Percentiles rank a stretch among this genome's conserved stretches.
These are phyloP conservation scores for Myiotriccus ornatus DNA, from an alignment of 2,797 vertebrate genomes.

Conservation along the genomic window DNA sequence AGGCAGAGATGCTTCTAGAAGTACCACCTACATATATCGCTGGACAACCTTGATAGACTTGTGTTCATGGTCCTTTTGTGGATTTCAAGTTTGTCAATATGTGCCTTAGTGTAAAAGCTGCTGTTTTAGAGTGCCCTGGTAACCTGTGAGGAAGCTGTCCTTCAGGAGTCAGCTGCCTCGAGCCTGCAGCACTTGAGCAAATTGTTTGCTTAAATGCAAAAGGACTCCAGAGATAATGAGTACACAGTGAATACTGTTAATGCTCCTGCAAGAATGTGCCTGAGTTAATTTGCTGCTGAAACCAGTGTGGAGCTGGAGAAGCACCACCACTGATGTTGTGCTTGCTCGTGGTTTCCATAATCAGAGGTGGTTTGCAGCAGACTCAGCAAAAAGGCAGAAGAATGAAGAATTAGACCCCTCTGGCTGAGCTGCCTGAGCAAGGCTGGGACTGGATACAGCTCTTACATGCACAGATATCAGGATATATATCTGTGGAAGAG, in stretches of 20 bases:
- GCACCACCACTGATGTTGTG: fast-evolving
- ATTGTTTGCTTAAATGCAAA: background rate
- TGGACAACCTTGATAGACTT: fast-evolving
- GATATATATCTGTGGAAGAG: fast-evolving
- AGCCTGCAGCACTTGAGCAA: background rate
- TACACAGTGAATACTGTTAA: background rate
- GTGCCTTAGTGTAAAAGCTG: background rate
- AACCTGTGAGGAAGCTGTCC: background rate
- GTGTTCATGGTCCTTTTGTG: background rate
- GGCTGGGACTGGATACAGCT: background rate
- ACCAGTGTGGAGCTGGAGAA: background rate
- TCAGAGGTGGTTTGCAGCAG: background rate
- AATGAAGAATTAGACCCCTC: background rate
- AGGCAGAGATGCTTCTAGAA: background rate
- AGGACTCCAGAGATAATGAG: background rate
- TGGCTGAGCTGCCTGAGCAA: background rate
- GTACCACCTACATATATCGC: fast-evolving
- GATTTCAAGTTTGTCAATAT: fast-evolving
- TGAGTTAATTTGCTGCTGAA: background rate
- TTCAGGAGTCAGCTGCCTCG: background rate
- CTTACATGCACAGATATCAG: background rate
- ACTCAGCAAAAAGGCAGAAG: background rate
- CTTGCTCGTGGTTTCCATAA: background rate
- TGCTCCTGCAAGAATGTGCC: background rate
- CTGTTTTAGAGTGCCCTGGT: background rate